Base-by-base conservation (phyloP, 37 sponge, comb jelly and placozoan species). In the Mnemiopsis leidyi region DNA sequence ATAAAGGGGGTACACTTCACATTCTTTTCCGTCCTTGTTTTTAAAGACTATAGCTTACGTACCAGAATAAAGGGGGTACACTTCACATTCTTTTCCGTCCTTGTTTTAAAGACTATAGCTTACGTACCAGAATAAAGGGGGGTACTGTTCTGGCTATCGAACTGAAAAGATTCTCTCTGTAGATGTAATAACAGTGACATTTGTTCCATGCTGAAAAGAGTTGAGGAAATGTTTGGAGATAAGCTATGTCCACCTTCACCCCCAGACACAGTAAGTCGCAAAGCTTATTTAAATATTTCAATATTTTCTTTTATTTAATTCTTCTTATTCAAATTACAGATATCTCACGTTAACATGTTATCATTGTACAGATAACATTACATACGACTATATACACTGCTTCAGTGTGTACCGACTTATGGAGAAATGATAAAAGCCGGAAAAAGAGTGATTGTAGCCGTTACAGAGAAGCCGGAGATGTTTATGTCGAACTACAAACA, bases 371-470 rank as follows among this genome's bases (percentile, higher is more conserved):
- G n/a, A n/a, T n/a, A n/a, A n/a, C n/a, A n/a, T n/a, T n/a, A n/a
- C n/a, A n/a, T n/a, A n/a, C n/a, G n/a, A n/a, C n/a, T n/a, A n/a
- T n/a, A n/a, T n/a, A n/a, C n/a, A n/a, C n/a, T n/a, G n/a, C n/a
- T n/a, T n/a, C 75, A 71, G 75, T 7, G 30, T 28, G 75, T 85
- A 36, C 61, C 24, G 16, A 85, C 90, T 13, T 85, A 85, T 29
- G 61, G 61, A 2, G 61, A 85, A 18, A 38, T 85, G 90, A 40
- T 85, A 38, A 13, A 85, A 85, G 38, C 90, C 23, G 90, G 90
- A 28, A 85, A 85, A 26, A 39, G 90, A 18, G 90, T 85, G 24
- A 85, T 85, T 3, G 48, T 85, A 16, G 90, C 90, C 33, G 48
- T 33, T 0, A 36, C 90, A 23, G 90, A 85, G 90, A 1, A 33